Base-by-base conservation (phyloP, 2,888 invertebrate genomes). In the Dicycla oo region DNA sequence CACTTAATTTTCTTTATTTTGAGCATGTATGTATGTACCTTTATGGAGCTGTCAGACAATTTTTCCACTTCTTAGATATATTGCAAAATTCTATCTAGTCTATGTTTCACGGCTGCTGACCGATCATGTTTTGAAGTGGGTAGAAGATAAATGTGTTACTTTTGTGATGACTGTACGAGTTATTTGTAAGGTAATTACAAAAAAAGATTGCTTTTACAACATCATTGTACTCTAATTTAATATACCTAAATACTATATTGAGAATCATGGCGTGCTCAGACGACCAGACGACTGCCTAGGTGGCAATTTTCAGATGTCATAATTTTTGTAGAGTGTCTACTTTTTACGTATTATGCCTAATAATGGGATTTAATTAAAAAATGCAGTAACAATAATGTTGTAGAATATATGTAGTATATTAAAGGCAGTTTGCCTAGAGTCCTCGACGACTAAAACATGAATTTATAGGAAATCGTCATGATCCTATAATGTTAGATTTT, bases 111-210 rank as follows among this genome's bases (percentile, higher is more conserved):
- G 86, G 87, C 87, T 91, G 90, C 90, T 95, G 95, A 95, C 95
- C 92, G 94, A 94, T 94, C 93, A 94, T 94, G 94, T 94, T 95
- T 95, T 95, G 94, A 95, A 94, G 95, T 94, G 93, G 92, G 88
- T 90, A 92, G 87, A 92, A 92, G 92, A 88, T 91, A 90, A 91
- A 93, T 93, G 93, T 95, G 94, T 94, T 94, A 94, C 92, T 93
- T 94, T 94, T 95, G 95, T 95, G 95, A 95, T 95, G 95, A 93
- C 92, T 95, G 92, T 94, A 92, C 94, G 92, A 94, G 91, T 92
- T 91, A 93, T 91, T 94, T 93, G 85, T 94, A 94, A 95, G 95
- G 95, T 95, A 95, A 92, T 89, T 87, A 69, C 76, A 75, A 78
- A 82, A 86, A 84, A 85, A 81, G 65, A 78, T 76, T 70, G 71